Conservation (phyloP, 2,113 vertebrate species). For the Phyllostomus hastatus region DNA sequence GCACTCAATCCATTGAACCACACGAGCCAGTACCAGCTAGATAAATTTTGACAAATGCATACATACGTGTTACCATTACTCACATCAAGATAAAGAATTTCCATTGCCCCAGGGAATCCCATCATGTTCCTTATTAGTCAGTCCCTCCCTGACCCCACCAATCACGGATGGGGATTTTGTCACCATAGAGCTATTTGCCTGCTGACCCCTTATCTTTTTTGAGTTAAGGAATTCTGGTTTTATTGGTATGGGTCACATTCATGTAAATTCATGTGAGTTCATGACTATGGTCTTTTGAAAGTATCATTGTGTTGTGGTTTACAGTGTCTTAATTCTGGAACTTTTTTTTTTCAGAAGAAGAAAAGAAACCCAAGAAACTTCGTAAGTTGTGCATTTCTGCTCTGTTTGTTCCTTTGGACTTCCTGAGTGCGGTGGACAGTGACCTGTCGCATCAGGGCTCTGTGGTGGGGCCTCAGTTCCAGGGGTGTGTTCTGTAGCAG, state of each 20-base stretch:
- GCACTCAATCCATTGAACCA: too few relatives aligned
- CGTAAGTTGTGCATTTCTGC: conserved; percentile 70
- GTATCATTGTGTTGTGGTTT: not conserved
- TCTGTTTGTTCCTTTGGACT: not conserved
- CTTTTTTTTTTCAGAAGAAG: conserved; percentile 73
- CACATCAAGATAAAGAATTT: not conserved
- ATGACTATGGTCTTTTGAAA: not conserved
- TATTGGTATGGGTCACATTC: not conserved
- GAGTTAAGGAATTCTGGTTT: not conserved
- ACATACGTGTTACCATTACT: not conserved
- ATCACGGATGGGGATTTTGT: not conserved
- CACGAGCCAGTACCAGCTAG: not conserved
- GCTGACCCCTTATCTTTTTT: not conserved
- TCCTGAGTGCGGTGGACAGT: fast-evolving
- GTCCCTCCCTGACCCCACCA: not conserved
- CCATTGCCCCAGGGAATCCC: not conserved
- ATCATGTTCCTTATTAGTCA: not conserved
- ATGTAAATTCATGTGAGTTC: not conserved
- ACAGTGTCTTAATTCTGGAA: conserved; percentile 42
- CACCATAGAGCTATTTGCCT: not conserved
- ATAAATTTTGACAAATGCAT: not conserved
- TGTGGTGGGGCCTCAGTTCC: not conserved
- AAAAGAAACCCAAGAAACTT: conserved; percentile 69
- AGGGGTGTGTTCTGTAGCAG: too few relatives aligned
- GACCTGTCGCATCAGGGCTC: not conserved